These are phyloP conservation scores for Sylvietta virens DNA, from an alignment of 2,113 vertebrate species.

Conservation along the genomic window DNA sequence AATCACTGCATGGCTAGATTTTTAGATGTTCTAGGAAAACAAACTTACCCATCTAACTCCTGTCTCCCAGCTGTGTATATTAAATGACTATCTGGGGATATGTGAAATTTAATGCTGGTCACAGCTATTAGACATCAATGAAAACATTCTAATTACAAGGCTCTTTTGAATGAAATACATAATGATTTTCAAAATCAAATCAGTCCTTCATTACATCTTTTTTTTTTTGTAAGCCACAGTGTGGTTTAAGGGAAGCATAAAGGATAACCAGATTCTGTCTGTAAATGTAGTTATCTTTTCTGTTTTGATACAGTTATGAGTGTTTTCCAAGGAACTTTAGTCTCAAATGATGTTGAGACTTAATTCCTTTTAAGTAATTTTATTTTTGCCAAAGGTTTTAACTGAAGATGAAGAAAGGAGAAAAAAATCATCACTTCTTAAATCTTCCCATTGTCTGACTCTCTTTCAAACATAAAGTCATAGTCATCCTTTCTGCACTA, in stretches of 20 bases:
- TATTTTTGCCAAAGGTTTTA: neutral
- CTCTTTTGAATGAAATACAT: neutral
- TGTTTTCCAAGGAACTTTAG: neutral
- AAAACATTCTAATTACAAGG: neutral
- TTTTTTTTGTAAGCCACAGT: neutral
- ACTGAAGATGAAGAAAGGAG: neutral
- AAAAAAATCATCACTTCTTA: neutral
- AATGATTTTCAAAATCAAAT: constrained; percentile 50
- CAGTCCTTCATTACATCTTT: neutral
- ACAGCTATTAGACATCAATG: constrained; percentile 28
- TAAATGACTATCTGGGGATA: constrained; percentile 48
- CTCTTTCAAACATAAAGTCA: neutral
- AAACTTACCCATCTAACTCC: constrained; percentile 2
- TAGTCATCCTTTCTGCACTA: neutral
- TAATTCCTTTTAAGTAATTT: neutral
- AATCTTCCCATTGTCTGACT: neutral
- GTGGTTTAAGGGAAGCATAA: neutral
- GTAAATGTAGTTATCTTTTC: neutral
- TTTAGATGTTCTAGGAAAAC: constrained; percentile 41
- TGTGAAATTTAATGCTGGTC: constrained; percentile 47
- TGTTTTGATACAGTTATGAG: neutral
- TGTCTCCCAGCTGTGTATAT: constrained; percentile 55
- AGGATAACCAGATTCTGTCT: neutral
- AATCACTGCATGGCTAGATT: constrained; percentile 38
- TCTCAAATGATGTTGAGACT: neutral